phyloP scores from a whole-genome alignment of 2,113 vertebrate genomes.

The Craseonycteris thonglongyai region DNA sequence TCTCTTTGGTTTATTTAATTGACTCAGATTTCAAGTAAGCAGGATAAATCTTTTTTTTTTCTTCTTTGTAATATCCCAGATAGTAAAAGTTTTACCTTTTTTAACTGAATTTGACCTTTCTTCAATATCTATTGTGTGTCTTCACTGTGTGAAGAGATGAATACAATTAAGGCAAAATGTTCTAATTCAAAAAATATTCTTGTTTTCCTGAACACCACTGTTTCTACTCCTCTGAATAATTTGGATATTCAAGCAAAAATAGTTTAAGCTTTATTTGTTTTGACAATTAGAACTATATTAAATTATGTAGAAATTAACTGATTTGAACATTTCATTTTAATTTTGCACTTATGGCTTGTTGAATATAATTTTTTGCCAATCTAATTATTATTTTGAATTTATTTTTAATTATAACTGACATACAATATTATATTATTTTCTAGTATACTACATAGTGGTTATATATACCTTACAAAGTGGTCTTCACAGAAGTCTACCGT shows the following conservation, averaged over 20 bases:
- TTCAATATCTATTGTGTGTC: neutral
- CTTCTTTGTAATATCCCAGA: neutral
- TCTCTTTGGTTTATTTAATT: conserved; percentile 4
- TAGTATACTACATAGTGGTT: neutral
- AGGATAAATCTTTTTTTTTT: neutral
- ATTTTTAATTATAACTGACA: neutral
- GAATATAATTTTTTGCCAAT: neutral
- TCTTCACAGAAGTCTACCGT: neutral
- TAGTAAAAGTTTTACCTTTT: neutral
- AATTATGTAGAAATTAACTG: neutral
- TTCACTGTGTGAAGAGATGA: neutral
- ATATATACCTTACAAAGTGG: neutral
- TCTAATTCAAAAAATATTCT: neutral
- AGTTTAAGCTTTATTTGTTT: neutral
- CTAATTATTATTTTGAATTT: neutral
- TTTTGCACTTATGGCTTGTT: neutral
- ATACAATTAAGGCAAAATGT: neutral
- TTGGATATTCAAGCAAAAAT: neutral
- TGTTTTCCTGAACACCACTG: neutral
- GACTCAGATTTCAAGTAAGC: neutral
- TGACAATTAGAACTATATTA: neutral
- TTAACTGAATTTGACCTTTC: neutral
- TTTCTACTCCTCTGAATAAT: neutral
- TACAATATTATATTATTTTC: neutral
- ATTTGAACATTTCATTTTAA: conserved; percentile 12